Base-by-base conservation (phyloP, 2,113 vertebrate genomes). In the Guaruba guarouba region DNA sequence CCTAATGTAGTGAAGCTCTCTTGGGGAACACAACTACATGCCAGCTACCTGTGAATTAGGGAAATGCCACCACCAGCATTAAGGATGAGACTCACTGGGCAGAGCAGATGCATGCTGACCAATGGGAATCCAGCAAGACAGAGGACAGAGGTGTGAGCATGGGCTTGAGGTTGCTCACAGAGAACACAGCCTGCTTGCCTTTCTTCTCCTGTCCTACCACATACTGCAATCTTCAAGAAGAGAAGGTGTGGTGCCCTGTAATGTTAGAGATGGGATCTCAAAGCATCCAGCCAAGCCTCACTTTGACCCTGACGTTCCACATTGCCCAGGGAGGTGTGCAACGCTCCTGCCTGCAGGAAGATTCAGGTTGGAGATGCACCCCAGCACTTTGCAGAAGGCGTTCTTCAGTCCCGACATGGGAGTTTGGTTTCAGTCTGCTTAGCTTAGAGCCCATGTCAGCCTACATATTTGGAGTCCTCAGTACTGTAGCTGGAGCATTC, bases 11-110 rank as follows among this genome's bases (percentile, higher is more conserved):
- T 55, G 54, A 35, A 73, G 59, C 16, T 62, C 33, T 75, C 12
- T n/a, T 18, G 22, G 4, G 17, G 88, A 29, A 67, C 61, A 75
- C 3, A 2, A 20, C n/a, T 31, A 48, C 0, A 0, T 2, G 23
- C 33, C 69, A 91, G 39, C 55, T 86, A 17, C 29, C 35, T 81
- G n/a, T 3, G 24, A 69, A 48, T 43, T 22, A 15, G n/a, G 48
- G 49, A 69, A 80, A 71, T 37, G 90, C 27, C 44, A 73, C 19
- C 28, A 88, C 14, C 24, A 81, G 29, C 52, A 37, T 31, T 39
- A 69, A n/a, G 16, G 5, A 70, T 25, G 16, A 88, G 33, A 28
- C 16, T 63, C 52, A 31, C 16, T n/a, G 15, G 33, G 73, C 52
- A 92, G n/a, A 81, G 46, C 16, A 71, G 63, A 27, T 4, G 2